phyloP scores from a whole-genome alignment of 2,888 invertebrate species.

The Pilophorus perplexus region DNA sequence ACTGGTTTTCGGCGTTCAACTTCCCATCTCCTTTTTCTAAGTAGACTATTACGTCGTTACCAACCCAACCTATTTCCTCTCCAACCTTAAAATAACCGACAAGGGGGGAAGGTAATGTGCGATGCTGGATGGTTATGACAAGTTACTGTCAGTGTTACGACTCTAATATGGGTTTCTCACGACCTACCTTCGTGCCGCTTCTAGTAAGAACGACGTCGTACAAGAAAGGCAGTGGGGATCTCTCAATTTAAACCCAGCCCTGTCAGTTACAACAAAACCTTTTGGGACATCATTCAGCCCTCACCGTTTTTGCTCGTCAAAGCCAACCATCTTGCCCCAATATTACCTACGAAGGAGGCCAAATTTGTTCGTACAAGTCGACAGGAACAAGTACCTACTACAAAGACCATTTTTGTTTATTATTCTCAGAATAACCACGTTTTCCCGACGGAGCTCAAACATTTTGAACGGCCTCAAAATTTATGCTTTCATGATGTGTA shows the following conservation, averaged over 20 bases:
- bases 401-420: no score
- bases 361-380: no score
- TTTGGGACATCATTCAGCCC: neutral
- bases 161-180: neutral
- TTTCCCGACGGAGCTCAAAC: no score
- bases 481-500: no score
- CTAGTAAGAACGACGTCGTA: neutral
- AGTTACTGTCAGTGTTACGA: slow-evolving; percentile 12
- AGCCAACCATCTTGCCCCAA: neutral
- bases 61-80: neutral
- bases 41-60: neutral
- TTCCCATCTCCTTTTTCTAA: neutral
- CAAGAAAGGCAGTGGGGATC: neutral
- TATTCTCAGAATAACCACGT: no score
- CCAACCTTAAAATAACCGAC: neutral
- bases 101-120: neutral
- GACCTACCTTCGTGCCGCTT: neutral
- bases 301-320: slow-evolving; percentile 7
- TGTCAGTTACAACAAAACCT: neutral
- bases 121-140: slow-evolving; percentile 3
- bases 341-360: no score
- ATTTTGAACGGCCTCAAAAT: no score
- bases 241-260: slow-evolving; percentile 1
- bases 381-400: no score
- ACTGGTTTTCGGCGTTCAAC: neutral